Percentiles rank a stretch among this genome's conserved stretches.
phyloP scores from a whole-genome alignment of 2,113 vertebrate species.

The Amblyornis subalaris region DNA sequence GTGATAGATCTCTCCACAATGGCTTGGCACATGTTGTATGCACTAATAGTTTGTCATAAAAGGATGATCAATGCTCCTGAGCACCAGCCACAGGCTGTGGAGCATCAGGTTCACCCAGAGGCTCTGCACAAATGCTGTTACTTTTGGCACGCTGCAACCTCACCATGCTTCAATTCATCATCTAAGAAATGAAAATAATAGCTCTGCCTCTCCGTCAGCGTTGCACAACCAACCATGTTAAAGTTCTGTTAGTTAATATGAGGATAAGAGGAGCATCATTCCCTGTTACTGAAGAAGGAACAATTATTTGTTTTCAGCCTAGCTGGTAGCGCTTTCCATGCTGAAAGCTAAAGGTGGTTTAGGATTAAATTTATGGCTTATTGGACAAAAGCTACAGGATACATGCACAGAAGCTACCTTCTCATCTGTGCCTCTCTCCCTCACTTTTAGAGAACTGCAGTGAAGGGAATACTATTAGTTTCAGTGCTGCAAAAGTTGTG shows the following conservation, averaged over 20 bases:
- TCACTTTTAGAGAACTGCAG: not conserved
- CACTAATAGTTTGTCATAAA: not conserved
- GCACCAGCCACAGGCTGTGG: not conserved
- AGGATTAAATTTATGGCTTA: not conserved
- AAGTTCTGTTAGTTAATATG: not conserved
- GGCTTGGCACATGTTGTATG: not conserved
- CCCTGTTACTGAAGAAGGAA: not conserved
- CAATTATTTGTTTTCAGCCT: not conserved
- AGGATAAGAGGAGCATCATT: not conserved
- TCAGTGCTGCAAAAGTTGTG: not conserved
- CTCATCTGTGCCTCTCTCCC: not conserved
- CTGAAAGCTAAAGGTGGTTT: not conserved
- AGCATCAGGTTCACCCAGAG: not conserved
- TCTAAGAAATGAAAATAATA: not conserved
- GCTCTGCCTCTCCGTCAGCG: accelerated
- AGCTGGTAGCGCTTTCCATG: not conserved
- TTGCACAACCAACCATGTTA: not conserved
- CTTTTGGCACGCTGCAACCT: not conserved
- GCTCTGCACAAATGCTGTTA: not conserved
- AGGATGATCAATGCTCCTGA: not conserved
- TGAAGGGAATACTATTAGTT: not conserved
- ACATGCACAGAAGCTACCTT: not conserved
- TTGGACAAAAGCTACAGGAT: not conserved
- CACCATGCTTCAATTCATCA: not conserved
- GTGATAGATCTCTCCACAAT: not conserved